Evolutionary conservation across 2,888 invertebrate genomes (phyloP), one percentile per base, ranked within the genome.

Genomic region (Caenorhabditis angaria): DNA sequence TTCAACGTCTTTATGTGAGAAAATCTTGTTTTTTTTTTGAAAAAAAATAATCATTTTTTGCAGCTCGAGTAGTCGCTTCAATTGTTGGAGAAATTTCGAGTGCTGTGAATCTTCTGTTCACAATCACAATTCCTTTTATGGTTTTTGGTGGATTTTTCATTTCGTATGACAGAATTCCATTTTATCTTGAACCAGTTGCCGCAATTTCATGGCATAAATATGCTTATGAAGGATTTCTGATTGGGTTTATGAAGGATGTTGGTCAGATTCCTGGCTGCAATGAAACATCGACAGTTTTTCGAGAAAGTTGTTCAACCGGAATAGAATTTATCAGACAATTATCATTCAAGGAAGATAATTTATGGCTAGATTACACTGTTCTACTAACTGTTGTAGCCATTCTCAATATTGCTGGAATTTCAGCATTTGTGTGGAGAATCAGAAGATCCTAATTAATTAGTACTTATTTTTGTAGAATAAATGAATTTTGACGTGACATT

Each of bases 71-170:
- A 1, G 65, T 70, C n/a, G 76, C 73, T 1, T 70, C 73, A 1
- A 61, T 70, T 32, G 68, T 65, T 53, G 74, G 76, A 25, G 41
- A 65, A 20, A 35, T 78, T 14, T 48, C 67, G 1, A 62, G 70
- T 41, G 78, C 70, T 47, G 67, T 73, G 61, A 63, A 69, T 12
- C 47, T 70, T n/a, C 58, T 71, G 10, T 65, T 72, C 4, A 60
- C 76, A 24, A 56, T 74, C 66, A 29, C 53, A 28, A 58, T 74
- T n/a, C 76, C 76, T n/a, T 55, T 78, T 27, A 65, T 76, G 66
- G 62, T 74, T 94, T 14, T 92, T 94, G 1, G 95, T 94, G 90
- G 93, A 92, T 88, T 73, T 25, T 47, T 73, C 54, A 76, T 70
- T 51, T 59, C 29, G 29, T 68, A 61, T 29, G 62, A 70, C 24